Evolutionary conservation across 2,797 vertebrate genomes (phyloP).

Genomic region (Eutrigla gurnardus): DNA sequence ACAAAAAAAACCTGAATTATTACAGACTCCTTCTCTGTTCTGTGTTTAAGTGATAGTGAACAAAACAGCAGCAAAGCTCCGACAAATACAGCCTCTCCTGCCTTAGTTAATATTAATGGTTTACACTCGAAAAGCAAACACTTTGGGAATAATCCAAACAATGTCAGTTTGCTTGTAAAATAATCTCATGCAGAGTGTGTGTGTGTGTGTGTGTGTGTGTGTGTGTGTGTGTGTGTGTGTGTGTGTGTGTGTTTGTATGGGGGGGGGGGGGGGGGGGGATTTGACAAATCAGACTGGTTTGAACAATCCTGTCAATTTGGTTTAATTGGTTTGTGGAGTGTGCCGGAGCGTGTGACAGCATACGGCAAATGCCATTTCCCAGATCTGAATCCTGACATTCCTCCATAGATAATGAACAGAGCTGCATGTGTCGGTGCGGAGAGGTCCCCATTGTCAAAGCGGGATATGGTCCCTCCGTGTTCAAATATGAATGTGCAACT

Average conservation of each 20-base stretch:
- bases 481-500: conserved; percentile 50
- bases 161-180: conserved; percentile 56
- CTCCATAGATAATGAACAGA: conserved; percentile 73
- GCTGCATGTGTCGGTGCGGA: conserved; percentile 59
- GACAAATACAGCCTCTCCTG: conserved; percentile 46
- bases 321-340: conserved; percentile 79
- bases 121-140: conserved; percentile 53
- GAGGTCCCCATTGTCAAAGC: conserved; percentile 61
- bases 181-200: conserved; percentile 37
- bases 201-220: not conserved
- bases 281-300: conserved; percentile 56
- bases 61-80: conserved; percentile 37
- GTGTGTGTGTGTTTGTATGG: not conserved
- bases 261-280: not conserved
- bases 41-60: conserved; percentile 42
- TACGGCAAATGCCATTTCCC: conserved; percentile 64
- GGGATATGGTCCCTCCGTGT: conserved; percentile 47
- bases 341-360: conserved; percentile 73
- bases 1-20: conserved; percentile 23
- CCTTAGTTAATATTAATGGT: conserved; percentile 70
- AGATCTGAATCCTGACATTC: conserved; percentile 77
- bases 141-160: conserved; percentile 68
- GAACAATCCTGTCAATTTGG: conserved; percentile 78
- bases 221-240: not conserved
- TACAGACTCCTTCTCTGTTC: conserved; percentile 11